phyloP scores from a whole-genome alignment of 2,888 invertebrate genomes.

The Eupsilia transversa region DNA sequence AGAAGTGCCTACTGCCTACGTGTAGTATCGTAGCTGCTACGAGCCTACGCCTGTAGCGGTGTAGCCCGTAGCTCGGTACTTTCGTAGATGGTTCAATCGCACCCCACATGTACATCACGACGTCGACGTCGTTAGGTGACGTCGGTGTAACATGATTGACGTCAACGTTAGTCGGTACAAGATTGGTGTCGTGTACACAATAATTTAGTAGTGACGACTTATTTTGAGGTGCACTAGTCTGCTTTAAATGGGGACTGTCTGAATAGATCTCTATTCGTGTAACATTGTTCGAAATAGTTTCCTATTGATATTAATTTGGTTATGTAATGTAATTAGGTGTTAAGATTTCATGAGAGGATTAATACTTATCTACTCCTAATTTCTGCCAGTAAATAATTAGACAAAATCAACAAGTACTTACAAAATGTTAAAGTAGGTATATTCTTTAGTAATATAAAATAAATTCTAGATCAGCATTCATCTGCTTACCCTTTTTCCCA shows the following conservation, averaged over 20 bases:
- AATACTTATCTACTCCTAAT: neutral
- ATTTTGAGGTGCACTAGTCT: slow-evolving; percentile 16
- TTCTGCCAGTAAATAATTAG: neutral
- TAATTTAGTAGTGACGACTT: slow-evolving; percentile 41
- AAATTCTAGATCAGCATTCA: neutral
- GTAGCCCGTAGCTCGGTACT: slow-evolving; percentile 58
- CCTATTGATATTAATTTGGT: neutral
- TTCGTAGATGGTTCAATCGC: slow-evolving; percentile 61
- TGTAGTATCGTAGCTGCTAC: slow-evolving; percentile 62
- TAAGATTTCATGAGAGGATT: neutral
- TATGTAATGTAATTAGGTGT: too few species aligned
- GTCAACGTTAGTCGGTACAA: slow-evolving; percentile 47
- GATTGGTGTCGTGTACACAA: slow-evolving; percentile 52
- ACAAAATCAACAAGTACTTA: neutral
- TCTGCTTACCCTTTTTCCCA: too few species aligned
- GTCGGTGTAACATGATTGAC: slow-evolving; percentile 55
- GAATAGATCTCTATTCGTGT: neutral
- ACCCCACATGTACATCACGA: slow-evolving; percentile 40
- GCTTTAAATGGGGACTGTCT: neutral
- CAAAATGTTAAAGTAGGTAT: neutral
- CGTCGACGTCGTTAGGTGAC: slow-evolving; percentile 51
- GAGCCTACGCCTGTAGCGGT: slow-evolving; percentile 57
- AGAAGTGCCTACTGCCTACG: slow-evolving; percentile 8
- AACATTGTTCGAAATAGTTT: too few species aligned
- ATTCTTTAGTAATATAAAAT: neutral